Percentiles rank a stretch among this genome's conserved stretches.
Conservation (phyloP, 2,113 vertebrate genomes). For the Verasper variegatus region DNA sequence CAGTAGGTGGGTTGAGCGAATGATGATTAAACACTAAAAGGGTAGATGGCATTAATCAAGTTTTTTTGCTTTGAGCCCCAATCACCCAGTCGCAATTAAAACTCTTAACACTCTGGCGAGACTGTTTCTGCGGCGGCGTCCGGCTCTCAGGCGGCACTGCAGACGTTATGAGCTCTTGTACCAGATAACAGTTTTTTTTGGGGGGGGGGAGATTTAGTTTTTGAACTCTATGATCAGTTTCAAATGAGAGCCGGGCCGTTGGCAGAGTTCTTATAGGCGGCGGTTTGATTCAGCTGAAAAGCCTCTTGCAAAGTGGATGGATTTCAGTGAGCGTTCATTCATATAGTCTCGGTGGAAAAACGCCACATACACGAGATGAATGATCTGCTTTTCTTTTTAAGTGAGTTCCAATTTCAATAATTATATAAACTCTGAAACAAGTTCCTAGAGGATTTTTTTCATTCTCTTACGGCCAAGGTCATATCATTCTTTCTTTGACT, state of each 20-base stretch:
- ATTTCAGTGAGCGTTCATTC: conserved; percentile 65
- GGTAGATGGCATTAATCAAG: conserved; percentile 31
- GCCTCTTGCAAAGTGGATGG: conserved; percentile 66
- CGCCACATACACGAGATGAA: conserved; percentile 14
- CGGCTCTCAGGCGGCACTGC: conserved; percentile 26
- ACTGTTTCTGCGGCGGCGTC: conserved; percentile 33
- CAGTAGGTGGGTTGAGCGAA: conserved; percentile 21
- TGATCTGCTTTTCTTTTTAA: conserved; percentile 31
- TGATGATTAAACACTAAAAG: conserved; percentile 27
- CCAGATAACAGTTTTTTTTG: conserved; percentile 15
- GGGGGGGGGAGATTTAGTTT: background rate
- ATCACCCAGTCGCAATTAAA: conserved; percentile 44
- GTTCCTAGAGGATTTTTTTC: background rate
- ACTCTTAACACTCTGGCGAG: conserved; percentile 16
- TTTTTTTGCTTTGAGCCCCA: conserved; percentile 14
- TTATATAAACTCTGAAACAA: background rate
- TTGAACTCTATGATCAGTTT: conserved; percentile 65
- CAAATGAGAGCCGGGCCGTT: conserved; percentile 67
- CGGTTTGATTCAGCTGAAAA: conserved; percentile 67
- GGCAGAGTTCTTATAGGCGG: conserved; percentile 58
- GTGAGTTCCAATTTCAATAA: conserved; percentile 26
- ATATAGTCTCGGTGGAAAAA: conserved; percentile 46
- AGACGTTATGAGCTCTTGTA: conserved; percentile 40
- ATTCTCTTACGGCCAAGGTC: too few relatives aligned
- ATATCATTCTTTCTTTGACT: too few relatives aligned